Base-by-base conservation (phyloP, 2,113 vertebrate genomes). In the Campylomormyrus numenius region DNA sequence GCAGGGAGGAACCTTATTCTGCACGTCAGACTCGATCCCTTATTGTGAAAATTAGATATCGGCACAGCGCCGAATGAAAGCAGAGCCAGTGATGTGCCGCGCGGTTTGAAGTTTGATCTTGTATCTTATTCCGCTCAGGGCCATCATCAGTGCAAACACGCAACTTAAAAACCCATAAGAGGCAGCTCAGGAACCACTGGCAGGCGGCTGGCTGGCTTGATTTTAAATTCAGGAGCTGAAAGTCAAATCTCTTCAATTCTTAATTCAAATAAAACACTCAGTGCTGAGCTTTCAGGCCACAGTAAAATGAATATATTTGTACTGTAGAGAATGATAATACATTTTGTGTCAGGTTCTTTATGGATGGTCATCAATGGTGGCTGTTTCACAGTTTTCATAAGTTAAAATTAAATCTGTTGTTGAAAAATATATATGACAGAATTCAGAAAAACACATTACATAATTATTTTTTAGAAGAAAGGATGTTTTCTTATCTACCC, bases 111-210 rank as follows among this genome's bases (percentile, higher is more conserved):
- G 91, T 89, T 92, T 88, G 91, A 91, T 90, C 90, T 90, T 88
- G 62, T 91, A 87, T 92, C 90, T 91, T 90, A 93, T 91, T 91
- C 91, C 90, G 90, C 92, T 93, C 9, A 89, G 88, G 90, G 92
- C 91, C 91, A 90, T 91, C 87, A 86, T 92, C 91, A 92, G 90
- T 87, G 90, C 89, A 90, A 92, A 89, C 87, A 92, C 56, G 17
- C 80, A 49, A 89, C 89, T 92, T 90, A 46, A 92, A 89, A 88
- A 88, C 90, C 90, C 88, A 31, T 84, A 90, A 89, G 85, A 90
- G 80, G 50, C 85, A 31, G 46, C 85, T 88, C 39, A 77, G 87
- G 91, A 92, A 91, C 88, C 83, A 85, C 66, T 90, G 56, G 89
- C 86, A 66, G 86, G 66, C 80, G 56, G 77, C 87, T 58, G 52